Evolutionary conservation across 2,113 vertebrate species (phyloP), one percentile per base, ranked within the genome.

Genomic region (Chionis minor): DNA sequence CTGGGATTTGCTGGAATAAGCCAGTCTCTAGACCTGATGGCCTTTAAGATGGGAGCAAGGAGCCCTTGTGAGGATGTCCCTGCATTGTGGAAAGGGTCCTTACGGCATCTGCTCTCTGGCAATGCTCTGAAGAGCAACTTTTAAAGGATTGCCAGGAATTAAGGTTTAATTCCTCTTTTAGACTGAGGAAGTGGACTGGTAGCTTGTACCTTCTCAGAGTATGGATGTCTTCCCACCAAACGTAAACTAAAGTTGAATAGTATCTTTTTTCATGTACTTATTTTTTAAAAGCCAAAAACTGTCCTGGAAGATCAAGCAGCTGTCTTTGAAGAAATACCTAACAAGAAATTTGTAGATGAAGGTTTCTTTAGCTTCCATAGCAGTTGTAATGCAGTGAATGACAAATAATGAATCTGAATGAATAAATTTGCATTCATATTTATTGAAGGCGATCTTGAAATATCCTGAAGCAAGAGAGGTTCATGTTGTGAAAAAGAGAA

Each of bases 351-450:
- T 35, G 71, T 33, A 65, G 72, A 26, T 90, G 92, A 90, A 95
- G 73, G 74, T 82, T 28, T 87, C 71, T 61, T 20, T 19, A 47
- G 66, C 81, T 95, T 61, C 92, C 21, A 2, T 40, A 65, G 81
- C 66, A 55, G 28, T 81, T 28, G 45, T 14, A 90, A 86, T 35
- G n/a, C 28, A 40, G 54, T 21, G 91, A 91, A 45, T 89, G 94
- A 90, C 89, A 90, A 91, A 93, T 63, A 81, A 87, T 33, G 77
- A 67, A 47, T 44, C 44, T 32, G 62, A 52, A 75, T 65, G 94
- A 96, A 92, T 95, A 81, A 7, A 96, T 96, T 94, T 95, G 84
- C 94, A 92, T 97, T 86, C 82, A 28, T 89, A 87, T 92, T 95
- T 94, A 47, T 81, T 92, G 90, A 75, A 95, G 92, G 62, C 92